These are phyloP conservation scores for Lophotis ruficrista DNA, from an alignment of 2,113 vertebrate species.

Conservation along the genomic window DNA sequence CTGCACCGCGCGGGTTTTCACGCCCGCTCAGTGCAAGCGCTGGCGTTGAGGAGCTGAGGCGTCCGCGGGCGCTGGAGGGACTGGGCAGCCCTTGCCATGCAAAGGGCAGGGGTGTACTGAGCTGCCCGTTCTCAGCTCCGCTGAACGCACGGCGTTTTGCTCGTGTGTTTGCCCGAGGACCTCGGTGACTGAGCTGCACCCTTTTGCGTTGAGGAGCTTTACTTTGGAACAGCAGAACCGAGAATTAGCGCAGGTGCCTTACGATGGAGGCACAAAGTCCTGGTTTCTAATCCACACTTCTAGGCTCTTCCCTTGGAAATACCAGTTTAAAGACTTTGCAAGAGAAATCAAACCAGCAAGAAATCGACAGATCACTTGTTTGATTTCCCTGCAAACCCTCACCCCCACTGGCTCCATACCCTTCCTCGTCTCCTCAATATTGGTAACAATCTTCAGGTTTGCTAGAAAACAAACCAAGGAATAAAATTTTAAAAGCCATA, in stretches of 20 bases:
- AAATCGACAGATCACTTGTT: not conserved
- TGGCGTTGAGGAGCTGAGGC: not conserved
- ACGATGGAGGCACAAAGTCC: not conserved
- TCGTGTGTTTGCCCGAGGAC: fast-evolving
- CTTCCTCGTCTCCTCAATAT: not conserved
- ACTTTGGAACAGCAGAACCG: not conserved
- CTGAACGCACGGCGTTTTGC: not conserved
- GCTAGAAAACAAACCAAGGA: slow-evolving; percentile 49
- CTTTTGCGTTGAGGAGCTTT: too few relatives aligned
- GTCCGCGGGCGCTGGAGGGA: not conserved
- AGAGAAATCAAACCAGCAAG: not conserved
- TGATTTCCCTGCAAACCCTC: not conserved
- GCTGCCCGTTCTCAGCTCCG: not conserved
- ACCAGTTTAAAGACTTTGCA: not conserved
- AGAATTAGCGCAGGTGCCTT: not conserved
- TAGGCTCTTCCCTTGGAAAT: not conserved
- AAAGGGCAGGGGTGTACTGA: not conserved
- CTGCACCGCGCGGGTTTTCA: fast-evolving
- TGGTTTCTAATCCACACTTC: not conserved
- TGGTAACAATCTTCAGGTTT: slow-evolving; percentile 28
- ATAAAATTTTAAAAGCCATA: not conserved
- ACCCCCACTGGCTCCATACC: not conserved
- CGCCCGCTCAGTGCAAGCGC: fast-evolving
- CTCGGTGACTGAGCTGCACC: not conserved
- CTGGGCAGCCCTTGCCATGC: fast-evolving